Conservation (phyloP, 1,140 invertebrate species). For the Aplysia californica region DNA sequence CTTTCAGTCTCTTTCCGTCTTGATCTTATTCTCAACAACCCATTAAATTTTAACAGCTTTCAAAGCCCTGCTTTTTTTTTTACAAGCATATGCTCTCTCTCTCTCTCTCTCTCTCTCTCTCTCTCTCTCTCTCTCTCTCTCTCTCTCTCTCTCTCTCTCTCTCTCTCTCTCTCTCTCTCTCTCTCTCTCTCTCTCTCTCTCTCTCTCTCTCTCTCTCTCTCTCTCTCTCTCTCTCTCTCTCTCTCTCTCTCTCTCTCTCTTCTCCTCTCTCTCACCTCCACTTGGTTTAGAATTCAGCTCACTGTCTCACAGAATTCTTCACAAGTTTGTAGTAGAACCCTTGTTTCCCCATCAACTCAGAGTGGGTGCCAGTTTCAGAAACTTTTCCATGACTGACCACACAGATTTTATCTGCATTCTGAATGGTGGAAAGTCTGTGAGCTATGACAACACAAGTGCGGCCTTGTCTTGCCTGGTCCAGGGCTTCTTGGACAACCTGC, state of each 20-base stretch:
- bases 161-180: too few relatives aligned
- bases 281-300: not conserved
- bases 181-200: not conserved
- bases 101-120: too few relatives aligned
- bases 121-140: too few relatives aligned
- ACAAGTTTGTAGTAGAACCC: slow-evolving; percentile 52
- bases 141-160: too few relatives aligned
- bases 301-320: not conserved
- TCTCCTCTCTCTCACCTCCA: not conserved
- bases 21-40: too few relatives aligned
- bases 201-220: not conserved
- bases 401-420: slow-evolving; percentile 71
- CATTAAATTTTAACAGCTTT: too few relatives aligned
- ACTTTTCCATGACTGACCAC: slow-evolving; percentile 70
- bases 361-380: slow-evolving; percentile 70
- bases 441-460: slow-evolving; percentile 71
- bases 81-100: too few relatives aligned
- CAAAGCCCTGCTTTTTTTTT: too few relatives aligned
- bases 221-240: not conserved
- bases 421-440: slow-evolving; percentile 72
- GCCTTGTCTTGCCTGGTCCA: slow-evolving; percentile 64
- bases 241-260: not conserved
- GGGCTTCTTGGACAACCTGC: slow-evolving; percentile 70
- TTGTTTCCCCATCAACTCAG: slow-evolving; percentile 61
- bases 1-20: too few relatives aligned